Evolutionary conservation across 2,888 invertebrate genomes (phyloP).

Genomic region (Drosophila kambysellisi): DNA sequence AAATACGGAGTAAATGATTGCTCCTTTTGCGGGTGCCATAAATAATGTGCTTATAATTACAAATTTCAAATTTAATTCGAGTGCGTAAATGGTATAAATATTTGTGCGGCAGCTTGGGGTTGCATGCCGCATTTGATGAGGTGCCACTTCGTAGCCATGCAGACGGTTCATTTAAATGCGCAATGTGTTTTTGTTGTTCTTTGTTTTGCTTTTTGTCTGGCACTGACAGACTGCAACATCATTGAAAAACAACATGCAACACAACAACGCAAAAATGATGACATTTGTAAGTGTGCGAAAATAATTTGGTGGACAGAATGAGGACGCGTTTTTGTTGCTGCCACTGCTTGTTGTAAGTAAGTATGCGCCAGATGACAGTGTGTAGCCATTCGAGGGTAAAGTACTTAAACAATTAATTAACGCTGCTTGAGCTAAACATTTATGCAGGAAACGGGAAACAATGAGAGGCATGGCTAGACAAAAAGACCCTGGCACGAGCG

Average conservation of each 20-base stretch:
- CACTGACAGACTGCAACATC: constrained; percentile 43
- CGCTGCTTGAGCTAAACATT: constrained; percentile 61
- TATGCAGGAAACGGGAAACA: constrained; percentile 59
- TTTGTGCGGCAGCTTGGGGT: constrained; percentile 15
- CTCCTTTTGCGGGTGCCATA: constrained; percentile 13
- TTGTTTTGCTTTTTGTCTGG: constrained; percentile 15
- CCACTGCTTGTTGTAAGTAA: constrained; percentile 21
- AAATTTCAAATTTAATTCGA: constrained; percentile 26
- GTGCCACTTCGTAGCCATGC: background rate
- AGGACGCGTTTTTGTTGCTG: constrained; percentile 20
- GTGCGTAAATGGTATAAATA: constrained; percentile 8
- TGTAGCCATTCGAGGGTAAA: constrained; percentile 62
- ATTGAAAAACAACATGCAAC: constrained; percentile 40
- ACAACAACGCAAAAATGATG: constrained; percentile 50
- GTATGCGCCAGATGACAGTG: constrained; percentile 48
- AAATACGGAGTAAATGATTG: background rate
- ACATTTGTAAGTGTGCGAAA: constrained; percentile 72
- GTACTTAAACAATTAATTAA: constrained; percentile 79
- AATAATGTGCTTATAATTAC: constrained; percentile 46
- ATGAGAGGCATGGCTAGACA: constrained; percentile 52
- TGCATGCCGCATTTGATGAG: background rate
- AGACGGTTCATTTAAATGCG: constrained; percentile 27
- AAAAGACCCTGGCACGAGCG: constrained; percentile 32
- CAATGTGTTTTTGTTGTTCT: constrained; percentile 19
- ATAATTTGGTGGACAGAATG: constrained; percentile 58